Evolutionary conservation across 2,888 invertebrate genomes (phyloP).

Genomic region (Lycophotia porphyrea): DNA sequence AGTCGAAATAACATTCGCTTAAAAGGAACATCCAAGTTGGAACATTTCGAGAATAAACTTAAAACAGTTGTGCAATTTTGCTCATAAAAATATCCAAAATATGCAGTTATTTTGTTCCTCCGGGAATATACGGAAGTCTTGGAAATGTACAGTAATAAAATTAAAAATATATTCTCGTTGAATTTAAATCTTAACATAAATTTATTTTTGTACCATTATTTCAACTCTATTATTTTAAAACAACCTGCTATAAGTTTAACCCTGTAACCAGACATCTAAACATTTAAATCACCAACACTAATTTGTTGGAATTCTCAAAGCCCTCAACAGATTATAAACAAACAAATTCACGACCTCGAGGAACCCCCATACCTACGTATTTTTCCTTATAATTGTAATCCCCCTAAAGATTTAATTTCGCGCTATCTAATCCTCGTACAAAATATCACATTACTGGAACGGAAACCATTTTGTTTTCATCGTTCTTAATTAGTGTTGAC

Average conservation of each 20-base stretch:
- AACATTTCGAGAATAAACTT: conserved; percentile 29
- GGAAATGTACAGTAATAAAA: not conserved
- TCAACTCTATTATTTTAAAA: not conserved
- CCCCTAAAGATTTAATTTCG: conserved; percentile 50
- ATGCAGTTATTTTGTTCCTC: conserved; percentile 23
- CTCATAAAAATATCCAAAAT: conserved; percentile 36
- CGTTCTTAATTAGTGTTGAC: conserved; percentile 45
- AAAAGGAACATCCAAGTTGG: conserved; percentile 21
- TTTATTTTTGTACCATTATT: not conserved
- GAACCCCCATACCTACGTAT: conserved; percentile 19
- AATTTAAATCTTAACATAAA: not conserved
- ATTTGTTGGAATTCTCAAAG: not conserved
- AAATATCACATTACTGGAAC: conserved; percentile 51
- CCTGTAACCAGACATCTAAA: not conserved
- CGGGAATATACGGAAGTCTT: conserved; percentile 12
- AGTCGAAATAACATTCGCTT: conserved; percentile 41
- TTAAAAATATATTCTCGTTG: conserved; percentile 1
- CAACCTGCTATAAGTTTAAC: not conserved
- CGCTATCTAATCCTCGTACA: conserved; percentile 40
- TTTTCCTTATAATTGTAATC: conserved; percentile 54
- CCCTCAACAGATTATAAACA: conserved; percentile 1
- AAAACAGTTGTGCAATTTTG: conserved; percentile 30
- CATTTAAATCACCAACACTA: not conserved
- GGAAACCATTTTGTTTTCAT: conserved; percentile 42
- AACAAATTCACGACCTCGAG: conserved; percentile 14